Evolutionary conservation across 1,140 invertebrate genomes (phyloP), one percentile per base, ranked within the genome.

Genomic region (Drosophila pallidifrons): DNA sequence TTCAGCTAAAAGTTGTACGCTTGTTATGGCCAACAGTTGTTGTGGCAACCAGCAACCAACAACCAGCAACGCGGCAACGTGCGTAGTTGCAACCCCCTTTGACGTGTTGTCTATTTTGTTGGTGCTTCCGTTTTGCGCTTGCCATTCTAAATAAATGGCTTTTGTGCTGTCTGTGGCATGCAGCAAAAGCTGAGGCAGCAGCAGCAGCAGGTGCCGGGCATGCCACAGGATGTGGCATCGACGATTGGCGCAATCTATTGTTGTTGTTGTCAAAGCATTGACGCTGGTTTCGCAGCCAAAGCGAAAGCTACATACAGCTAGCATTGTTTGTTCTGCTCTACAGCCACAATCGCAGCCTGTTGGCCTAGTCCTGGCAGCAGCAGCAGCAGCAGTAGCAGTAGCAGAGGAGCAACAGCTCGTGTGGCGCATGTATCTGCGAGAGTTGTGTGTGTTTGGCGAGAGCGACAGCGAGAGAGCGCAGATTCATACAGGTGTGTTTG

Each of bases 121-220:
- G 74, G 49, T 72, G 77, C 35, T 83, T 88, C 85, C 83, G 80
- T 32, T 88, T 88, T 89, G 80, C 74, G 80, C 83, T 75, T 57
- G 74, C 64, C 77, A 88, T 88, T 88, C 83, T 88, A 88, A 88
- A 88, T 88, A 88, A 81, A 89, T 82, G 74, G 58, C 57, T 63
- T 88, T 88, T 88, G 83, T 88, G 76, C 70, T 67, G 77, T 61
- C 73, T 60, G 77, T 79, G 32, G 32, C 32, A 32, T 8, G 32
- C 32, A 32, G 81, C 64, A 20, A 32, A 25, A 58, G 45, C 25
- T 13, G 28, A 13, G 16, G n/a, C 64, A 76, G 79, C 75, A 58
- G 41, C 54, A 35, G 59, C 80, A 88, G 73, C 83, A 88, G 77
- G 80, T 88, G 80, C 85, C 85, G 79, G 77, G 82, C 66, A 68